phyloP scores from a whole-genome alignment of 2,888 invertebrate genomes.

The Aphrophora alni region DNA sequence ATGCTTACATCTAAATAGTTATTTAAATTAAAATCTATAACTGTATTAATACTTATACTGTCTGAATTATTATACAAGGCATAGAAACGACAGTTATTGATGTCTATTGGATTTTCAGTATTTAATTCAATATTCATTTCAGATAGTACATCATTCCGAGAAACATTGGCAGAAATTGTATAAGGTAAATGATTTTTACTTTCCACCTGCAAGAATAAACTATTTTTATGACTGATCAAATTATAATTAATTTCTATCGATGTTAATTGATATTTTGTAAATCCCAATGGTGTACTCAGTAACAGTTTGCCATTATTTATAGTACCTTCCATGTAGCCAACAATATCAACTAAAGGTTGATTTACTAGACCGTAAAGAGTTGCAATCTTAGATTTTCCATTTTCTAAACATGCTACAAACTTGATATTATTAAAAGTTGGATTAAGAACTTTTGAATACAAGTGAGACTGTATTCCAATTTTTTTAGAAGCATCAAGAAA shows the following conservation, averaged over 20 bases:
- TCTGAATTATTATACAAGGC: not conserved
- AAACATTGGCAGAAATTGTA: not conserved
- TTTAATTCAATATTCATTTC: not conserved
- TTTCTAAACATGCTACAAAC: not conserved
- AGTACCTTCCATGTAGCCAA: not conserved
- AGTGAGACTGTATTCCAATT: not conserved
- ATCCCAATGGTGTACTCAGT: not conserved
- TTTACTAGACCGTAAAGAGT: not conserved
- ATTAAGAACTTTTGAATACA: not conserved
- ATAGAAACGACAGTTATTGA: not conserved
- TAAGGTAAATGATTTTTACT: not conserved
- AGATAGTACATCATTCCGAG: not conserved
- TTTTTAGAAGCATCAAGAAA: not conserved
- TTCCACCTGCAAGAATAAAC: not conserved
- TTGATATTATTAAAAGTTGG: not conserved
- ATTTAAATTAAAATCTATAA: not conserved
- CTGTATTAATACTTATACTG: not conserved
- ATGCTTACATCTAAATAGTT: not conserved
- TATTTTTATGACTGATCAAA: not conserved
- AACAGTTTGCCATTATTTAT: not conserved
- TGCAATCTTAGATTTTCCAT: not conserved
- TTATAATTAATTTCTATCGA: not conserved
- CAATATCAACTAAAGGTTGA: not conserved
- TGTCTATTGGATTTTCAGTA: not conserved
- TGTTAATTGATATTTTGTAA: not conserved